phyloP scores from a whole-genome alignment of 2,113 vertebrate genomes.

The Heliornis fulica region DNA sequence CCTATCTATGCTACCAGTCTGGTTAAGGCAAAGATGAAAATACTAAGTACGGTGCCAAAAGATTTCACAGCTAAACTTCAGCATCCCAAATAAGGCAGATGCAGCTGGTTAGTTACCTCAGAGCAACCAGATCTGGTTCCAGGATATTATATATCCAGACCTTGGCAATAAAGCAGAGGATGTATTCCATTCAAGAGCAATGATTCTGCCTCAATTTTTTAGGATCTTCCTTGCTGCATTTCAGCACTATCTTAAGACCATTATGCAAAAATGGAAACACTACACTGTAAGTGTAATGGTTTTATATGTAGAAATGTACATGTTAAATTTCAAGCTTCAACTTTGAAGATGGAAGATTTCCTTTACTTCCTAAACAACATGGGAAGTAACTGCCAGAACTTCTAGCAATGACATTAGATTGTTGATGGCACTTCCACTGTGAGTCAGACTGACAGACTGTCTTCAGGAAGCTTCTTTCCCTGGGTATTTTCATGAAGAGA shows the following conservation, averaged over 20 bases:
- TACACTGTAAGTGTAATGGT: not conserved
- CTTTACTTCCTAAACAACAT: not conserved
- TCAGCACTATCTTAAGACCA: constrained; percentile 41
- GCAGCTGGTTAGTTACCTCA: not conserved
- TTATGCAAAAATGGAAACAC: constrained; percentile 13
- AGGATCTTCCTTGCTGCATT: constrained; percentile 8
- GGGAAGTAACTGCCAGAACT: not conserved
- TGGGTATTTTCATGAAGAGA: not conserved
- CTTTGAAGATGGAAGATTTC: not conserved
- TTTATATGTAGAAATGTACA: not conserved
- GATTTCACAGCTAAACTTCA: not conserved
- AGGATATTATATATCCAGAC: not conserved
- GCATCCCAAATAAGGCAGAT: not conserved
- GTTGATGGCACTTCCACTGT: not conserved
- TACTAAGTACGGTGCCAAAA: not conserved
- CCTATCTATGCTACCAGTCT: not conserved
- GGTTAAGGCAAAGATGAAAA: not conserved
- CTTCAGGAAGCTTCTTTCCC: not conserved
- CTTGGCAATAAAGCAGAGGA: not conserved
- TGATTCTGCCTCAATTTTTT: not conserved
- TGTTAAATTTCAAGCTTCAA: not conserved
- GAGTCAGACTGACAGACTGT: constrained; percentile 19
- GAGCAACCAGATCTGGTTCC: not conserved
- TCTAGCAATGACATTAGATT: not conserved
- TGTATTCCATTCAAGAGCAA: not conserved